phyloP scores from a whole-genome alignment of 2,113 vertebrate species.

The Saccopteryx bilineata region DNA sequence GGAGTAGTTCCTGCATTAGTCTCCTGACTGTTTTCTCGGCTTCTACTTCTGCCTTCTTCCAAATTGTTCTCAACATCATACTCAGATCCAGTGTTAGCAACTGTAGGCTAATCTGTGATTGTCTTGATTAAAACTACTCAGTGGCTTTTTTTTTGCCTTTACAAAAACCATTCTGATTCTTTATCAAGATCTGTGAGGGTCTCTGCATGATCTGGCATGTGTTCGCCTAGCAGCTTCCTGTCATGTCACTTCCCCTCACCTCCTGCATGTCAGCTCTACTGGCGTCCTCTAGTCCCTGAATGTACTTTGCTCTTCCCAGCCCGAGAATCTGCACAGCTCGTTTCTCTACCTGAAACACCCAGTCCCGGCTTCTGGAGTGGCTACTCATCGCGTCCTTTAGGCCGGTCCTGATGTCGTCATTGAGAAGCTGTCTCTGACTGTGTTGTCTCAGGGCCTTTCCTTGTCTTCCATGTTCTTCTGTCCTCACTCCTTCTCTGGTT shows the following conservation, averaged over 20 bases:
- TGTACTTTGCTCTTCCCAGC: background rate
- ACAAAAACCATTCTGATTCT: background rate
- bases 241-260: background rate
- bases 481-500: slow-evolving; percentile 17
- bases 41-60: background rate
- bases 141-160: background rate
- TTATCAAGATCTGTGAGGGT: background rate
- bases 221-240: background rate
- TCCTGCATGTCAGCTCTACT: background rate
- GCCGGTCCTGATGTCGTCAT: background rate
- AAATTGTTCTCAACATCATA: background rate
- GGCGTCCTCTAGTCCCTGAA: background rate
- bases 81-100: background rate
- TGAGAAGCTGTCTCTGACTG: slow-evolving; percentile 12
- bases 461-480: background rate
- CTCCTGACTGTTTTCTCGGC: background rate
- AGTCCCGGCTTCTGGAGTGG: background rate
- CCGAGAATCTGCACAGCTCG: background rate
- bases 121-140: slow-evolving; percentile 42
- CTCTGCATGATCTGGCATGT: background rate
- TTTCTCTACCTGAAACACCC: background rate
- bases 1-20: background rate
- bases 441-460: background rate
- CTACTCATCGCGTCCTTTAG: background rate
- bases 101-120: background rate